Base-by-base conservation (phyloP, 2,797 vertebrate genomes). In the Phaenicophaeus curvirostris region DNA sequence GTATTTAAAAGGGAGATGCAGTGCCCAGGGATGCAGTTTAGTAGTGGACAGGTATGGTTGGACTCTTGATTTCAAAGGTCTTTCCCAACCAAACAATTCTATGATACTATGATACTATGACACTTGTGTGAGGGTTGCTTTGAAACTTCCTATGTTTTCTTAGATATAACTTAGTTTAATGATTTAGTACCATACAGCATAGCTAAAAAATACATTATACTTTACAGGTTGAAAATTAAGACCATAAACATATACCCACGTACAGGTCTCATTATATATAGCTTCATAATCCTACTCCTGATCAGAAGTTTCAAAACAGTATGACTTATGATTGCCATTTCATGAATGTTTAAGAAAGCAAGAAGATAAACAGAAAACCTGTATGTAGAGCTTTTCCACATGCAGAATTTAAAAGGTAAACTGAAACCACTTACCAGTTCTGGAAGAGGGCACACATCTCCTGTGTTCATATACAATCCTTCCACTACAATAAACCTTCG, bases 401-500 rank as follows among this genome's bases (percentile, higher is more conserved):
- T 2, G 21, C 4, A 16, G 15, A 63, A 15, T 65, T 78, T 62
- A 65, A 73, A 81, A 91, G 20, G 41, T 33, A 61, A 92, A 80
- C 15, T 7, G 5, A 30, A 84, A 42, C 3, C 48, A 96, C 97
- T 98, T 97, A 99, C 99, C 99, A 99, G 87, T 71, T 99, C 98
- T 74, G 99, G 99, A 51, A 99, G 99, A 86, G 99, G 99, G 94
- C 99, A 99, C 87, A 99, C 91, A 31, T 99, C 98, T 74, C 99
- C 99, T 6, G 99, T 99, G 95, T 99, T 99, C 95, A 99, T 98
- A 96, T 99, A 99, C 62, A 99, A 96, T 37, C 99, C 99, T 96
- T 99, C 99, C 20, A 98, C 99, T 7, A 99, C 97, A 17, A 99
- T 99, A 96, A 99, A 99, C 51, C 98, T 98, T 72, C 99, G 97